phyloP scores from a whole-genome alignment of 1,140 invertebrate genomes.

The Tribolium castaneum region DNA sequence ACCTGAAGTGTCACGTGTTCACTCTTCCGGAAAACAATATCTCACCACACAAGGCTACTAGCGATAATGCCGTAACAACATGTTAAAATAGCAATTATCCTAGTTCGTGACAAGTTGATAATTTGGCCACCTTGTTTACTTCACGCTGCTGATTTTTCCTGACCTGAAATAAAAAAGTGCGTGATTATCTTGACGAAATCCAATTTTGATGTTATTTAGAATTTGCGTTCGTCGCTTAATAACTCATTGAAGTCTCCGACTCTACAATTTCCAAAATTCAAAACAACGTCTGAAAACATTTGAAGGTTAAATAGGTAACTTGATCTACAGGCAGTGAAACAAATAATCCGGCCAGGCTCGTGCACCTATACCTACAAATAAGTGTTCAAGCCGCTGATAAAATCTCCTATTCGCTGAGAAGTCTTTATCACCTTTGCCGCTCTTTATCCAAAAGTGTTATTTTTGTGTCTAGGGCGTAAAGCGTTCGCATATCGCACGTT shows the following conservation, averaged over 20 bases:
- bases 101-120: slow-evolving; percentile 5
- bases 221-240: too few species aligned
- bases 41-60: neutral
- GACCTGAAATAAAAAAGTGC: too few species aligned
- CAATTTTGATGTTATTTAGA: too few species aligned
- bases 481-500: slow-evolving; percentile 3
- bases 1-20: neutral
- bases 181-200: too few species aligned
- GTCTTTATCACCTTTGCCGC: slow-evolving; percentile 25
- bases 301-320: too few species aligned
- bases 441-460: neutral
- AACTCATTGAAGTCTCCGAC: too few species aligned
- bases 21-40: neutral
- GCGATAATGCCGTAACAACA: neutral
- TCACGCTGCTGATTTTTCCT: neutral
- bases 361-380: neutral
- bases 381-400: slow-evolving; percentile 27
- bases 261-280: too few species aligned
- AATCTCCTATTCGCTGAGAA: slow-evolving; percentile 11
- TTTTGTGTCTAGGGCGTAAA: neutral
- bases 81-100: slow-evolving; percentile 19
- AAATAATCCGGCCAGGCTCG: slow-evolving; percentile 9
- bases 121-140: slow-evolving; percentile 24
- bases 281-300: too few species aligned
- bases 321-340: neutral